Base-by-base conservation (phyloP, 2,113 vertebrate genomes). In the Progne subis region DNA sequence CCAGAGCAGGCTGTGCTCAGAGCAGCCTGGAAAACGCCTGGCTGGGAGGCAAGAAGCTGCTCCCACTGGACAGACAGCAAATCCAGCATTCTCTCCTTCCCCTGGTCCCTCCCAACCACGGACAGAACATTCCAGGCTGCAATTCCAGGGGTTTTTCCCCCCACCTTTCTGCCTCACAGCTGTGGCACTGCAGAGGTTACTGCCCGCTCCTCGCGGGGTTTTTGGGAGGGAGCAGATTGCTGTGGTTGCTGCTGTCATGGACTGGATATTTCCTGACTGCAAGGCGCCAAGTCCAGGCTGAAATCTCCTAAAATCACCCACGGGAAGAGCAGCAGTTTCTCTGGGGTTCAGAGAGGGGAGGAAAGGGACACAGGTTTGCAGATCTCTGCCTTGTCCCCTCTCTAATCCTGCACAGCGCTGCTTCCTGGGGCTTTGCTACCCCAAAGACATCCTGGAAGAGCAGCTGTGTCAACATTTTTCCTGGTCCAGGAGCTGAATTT, bases 201-300 rank as follows among this genome's bases (percentile, higher is more conserved):
- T 71, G 93, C 67, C 79, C 46, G 52, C 9, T 32, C 28, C 82
- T 60, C 2, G 16, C 85, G 26, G 10, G 74, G 23, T 4, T 89
- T 44, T n/a, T 49, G 82, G 92, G 92, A 80, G 86, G 47, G 78
- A 64, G 88, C 61, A 28, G 70, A 82, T 37, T n/a, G 85, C 93
- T 95, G 95, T 41, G 94, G 93, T 91, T 70, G 78, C 86, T 96
- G 96, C 87, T 95, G 26, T 96, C 95, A 95, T 21, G 77, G 75
- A 94, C 25, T 80, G 87, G 95, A 92, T 96, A 95, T 96, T 97
- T 97, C 96, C 96, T 95, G 95, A 20, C 88, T 92, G 80, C 29
- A 25, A 64, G 91, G 47, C 91, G 95, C 96, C 96, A 97, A 94
- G 32, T 71, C 61, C 60, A 43, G 88, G 39, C 94, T 74, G 71